Evolutionary conservation across 2,113 vertebrate species (phyloP), one percentile per base, ranked within the genome.

Genomic region (Sinocyclocheilus rhinocerous): DNA sequence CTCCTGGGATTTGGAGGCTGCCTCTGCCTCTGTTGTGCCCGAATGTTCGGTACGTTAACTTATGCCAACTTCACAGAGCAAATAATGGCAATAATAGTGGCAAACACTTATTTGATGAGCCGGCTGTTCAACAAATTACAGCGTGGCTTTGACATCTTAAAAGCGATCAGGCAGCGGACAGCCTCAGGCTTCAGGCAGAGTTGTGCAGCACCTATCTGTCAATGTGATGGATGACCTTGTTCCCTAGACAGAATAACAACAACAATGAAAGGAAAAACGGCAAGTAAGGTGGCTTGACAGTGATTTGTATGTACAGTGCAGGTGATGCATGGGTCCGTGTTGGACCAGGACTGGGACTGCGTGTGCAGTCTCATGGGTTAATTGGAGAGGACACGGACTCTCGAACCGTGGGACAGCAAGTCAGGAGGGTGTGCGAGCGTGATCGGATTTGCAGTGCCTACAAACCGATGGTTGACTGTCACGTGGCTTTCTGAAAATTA

Each of bases 381-480:
- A 95, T 92, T 89, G 87, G 81, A 93, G 90, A 92, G 88, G 93
- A 95, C 93, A 92, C 87, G 88, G 88, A 85, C 88, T 92, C 91
- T 91, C 88, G 69, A 85, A 86, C 90, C 84, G 85, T 77, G 73
- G 90, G 15, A 13, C 87, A 84, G 87, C 90, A 83, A 89, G 90
- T 92, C 88, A 90, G 90, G 90, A 88, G 92, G 89, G 80, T 91
- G 87, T 92, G 88, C 88, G 89, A 93, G 90, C 91, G 91, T 91
- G 88, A 92, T 93, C 87, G 87, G 91, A 92, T 95, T 93, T 91
- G 83, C 91, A 91, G 88, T 88, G 87, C 88, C 73, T 50, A 89
- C 87, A 91, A 88, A 92, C 90, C 52, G 85, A 90, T 77, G 83
- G 91, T 75, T 87, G 89, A 93, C 91, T 85, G 86, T 92, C 92